phyloP scores from a whole-genome alignment of 2,888 invertebrate species.

The Napeogenes sylphis region DNA sequence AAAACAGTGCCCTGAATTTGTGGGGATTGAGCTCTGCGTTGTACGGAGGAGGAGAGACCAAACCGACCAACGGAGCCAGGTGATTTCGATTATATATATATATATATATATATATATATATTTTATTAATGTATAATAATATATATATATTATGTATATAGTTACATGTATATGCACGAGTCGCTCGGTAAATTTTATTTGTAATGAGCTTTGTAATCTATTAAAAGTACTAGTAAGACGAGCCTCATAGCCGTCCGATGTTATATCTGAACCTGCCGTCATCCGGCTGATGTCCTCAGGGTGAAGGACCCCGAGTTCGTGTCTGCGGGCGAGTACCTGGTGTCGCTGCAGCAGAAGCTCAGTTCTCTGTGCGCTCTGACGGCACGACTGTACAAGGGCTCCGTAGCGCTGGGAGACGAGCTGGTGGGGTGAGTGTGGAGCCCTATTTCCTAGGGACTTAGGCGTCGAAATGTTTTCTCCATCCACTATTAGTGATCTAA shows the following conservation, averaged over 20 bases:
- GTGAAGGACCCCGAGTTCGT: slow-evolving; percentile 67
- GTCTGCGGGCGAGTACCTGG: slow-evolving; percentile 58
- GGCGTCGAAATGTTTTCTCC: too few species aligned
- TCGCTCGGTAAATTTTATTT: too few species aligned
- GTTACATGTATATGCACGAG: too few species aligned
- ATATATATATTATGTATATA: too few species aligned
- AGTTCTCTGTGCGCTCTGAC: slow-evolving; percentile 54
- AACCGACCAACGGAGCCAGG: slow-evolving; percentile 58
- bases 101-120: too few species aligned
- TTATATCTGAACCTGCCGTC: too few species aligned
- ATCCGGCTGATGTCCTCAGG: slow-evolving; percentile 36
- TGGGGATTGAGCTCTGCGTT: slow-evolving; percentile 62
- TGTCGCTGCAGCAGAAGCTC: slow-evolving; percentile 59
- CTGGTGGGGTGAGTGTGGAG: slow-evolving; percentile 45
- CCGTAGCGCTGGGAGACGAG: slow-evolving; percentile 43
- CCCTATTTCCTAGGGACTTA: too few species aligned
- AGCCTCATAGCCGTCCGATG: too few species aligned
- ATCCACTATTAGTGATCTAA: too few species aligned
- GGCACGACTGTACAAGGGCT: slow-evolving; percentile 55
- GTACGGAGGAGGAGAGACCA: slow-evolving; percentile 48
- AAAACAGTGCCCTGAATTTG: slow-evolving; percentile 56
- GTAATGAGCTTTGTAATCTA: too few species aligned
- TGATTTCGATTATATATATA: slow-evolving; percentile 24
- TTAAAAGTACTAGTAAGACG: too few species aligned
- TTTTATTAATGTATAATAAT: too few species aligned